Evolutionary conservation across 2,888 invertebrate genomes (phyloP), one percentile per base, ranked within the genome.

Genomic region (Cinara cedri): DNA sequence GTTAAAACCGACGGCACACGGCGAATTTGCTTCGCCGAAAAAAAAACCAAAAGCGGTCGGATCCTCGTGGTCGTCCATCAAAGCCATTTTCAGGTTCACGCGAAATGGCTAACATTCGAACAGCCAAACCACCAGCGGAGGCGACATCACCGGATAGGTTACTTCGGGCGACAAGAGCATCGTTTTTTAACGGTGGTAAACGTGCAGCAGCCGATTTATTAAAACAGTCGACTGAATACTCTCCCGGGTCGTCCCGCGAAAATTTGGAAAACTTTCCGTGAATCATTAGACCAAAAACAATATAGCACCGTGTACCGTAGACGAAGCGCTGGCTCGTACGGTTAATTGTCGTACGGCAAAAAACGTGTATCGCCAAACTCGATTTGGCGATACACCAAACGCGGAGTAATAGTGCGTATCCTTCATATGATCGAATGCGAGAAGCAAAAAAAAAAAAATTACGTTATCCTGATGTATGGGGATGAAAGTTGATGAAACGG

Each of bases 121-220:
- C 49, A 49, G 26, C 51, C 11, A 68, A 68, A 68, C 14, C 49
- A 68, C 11, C 51, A 68, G 49, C 26, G 14, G 51, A 51, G 26
- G 51, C 49, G 51, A 68, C 13, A 62, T 42, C 66, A 26, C 66
- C 66, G 26, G 66, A 68, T 6, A 68, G 66, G 51, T 51, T 68
- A 68, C 10, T 51, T 10, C 24, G 66, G 0, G 49, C 66, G 14
- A 68, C 66, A n/a, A 68, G 66, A 51, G 49, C 51, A 24, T 49
- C 66, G 49, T 49, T 66, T 66, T 66, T 66, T 66, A 66, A 66
- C 46, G 16, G 49, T 10, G 66, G 66, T 66, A 66, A 66, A 24
- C 66, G 49, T 24, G 66, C 49, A 66, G 66, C 66, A 66, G 66
- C 49, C 0, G 49, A 66, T 66, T 49, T 49, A 49, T 66, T 66